Evolutionary conservation across 2,888 invertebrate genomes (phyloP), one percentile per base, ranked within the genome.

Genomic region (Acleris literana): DNA sequence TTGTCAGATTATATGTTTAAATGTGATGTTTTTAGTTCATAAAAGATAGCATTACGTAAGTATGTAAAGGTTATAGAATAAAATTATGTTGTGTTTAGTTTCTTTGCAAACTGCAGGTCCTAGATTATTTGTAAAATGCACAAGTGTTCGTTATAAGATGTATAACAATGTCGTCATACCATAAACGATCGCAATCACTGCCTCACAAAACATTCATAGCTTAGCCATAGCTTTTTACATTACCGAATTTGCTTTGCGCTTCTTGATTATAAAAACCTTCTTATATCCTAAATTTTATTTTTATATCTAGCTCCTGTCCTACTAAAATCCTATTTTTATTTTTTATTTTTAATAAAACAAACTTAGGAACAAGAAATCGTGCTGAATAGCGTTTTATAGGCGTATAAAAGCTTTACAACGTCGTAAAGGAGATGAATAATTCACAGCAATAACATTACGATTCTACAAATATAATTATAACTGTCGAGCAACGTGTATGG

Each of bases 191-290:
- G 92, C 90, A 90, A 89, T 92, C 92, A 92, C 91, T 92, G 92
- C 92, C 92, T 92, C 92, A 90, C 92, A 84, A 87, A 81, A 92
- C 92, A 92, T 92, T 92, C 92, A 90, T 92, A 89, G 92, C 92
- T 92, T 90, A 86, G 82, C 86, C 84, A 83, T 86, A 82, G 89
- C 90, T 89, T 88, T n/a, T 78, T 84, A 86, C 83, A 81, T 80
- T 39, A 84, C 75, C 77, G 84, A 88, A 85, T 88, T 85, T 86
- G 90, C 90, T 91, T 91, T 85, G 81, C 84, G 91, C 92, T 92
- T 92, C 72, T 90, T 90, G 83, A 78, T 81, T 83, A 80, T 84
- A 80, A 81, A 82, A 83, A 81, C 71, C 83, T 83, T 84, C 81
- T 83, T 83, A 73, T 80, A 80, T 84, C 82, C 74, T 79, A 76